Conservation (phyloP, 2,797 vertebrate species). For the Babyrousa celebensis region DNA sequence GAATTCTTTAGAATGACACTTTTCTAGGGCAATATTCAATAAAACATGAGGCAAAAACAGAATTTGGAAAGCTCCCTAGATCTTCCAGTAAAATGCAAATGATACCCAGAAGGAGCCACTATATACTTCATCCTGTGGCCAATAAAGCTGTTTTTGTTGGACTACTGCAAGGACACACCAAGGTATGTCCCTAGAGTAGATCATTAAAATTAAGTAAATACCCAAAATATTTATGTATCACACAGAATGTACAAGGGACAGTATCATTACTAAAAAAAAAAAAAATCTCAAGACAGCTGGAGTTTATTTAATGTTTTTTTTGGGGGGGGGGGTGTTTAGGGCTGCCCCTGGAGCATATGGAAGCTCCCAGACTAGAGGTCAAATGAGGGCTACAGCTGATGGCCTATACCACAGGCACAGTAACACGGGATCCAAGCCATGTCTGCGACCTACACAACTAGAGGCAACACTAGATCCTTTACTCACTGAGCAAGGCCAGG, state of each 20-base stretch:
- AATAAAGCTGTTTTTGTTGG: background rate
- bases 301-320: background rate
- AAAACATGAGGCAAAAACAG: constrained; percentile 31
- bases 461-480: too few relatives aligned
- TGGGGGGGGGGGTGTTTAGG: too few relatives aligned
- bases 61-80: constrained; percentile 5
- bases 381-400: too few relatives aligned
- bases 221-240: background rate
- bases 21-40: background rate
- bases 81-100: constrained; percentile 9
- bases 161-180: background rate
- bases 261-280: background rate
- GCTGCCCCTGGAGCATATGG: too few relatives aligned
- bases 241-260: background rate
- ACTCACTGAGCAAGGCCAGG: too few relatives aligned
- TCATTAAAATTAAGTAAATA: background rate
- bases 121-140: background rate
- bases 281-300: background rate
- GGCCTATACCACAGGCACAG: too few relatives aligned
- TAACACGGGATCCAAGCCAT: too few relatives aligned
- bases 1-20: background rate
- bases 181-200: background rate
- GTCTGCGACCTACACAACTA: too few relatives aligned
- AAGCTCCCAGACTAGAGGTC: too few relatives aligned
- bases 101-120: background rate